Evolutionary conservation across 2,888 invertebrate species (phyloP), one percentile per base, ranked within the genome.

Genomic region (Ormia ochracea): DNA sequence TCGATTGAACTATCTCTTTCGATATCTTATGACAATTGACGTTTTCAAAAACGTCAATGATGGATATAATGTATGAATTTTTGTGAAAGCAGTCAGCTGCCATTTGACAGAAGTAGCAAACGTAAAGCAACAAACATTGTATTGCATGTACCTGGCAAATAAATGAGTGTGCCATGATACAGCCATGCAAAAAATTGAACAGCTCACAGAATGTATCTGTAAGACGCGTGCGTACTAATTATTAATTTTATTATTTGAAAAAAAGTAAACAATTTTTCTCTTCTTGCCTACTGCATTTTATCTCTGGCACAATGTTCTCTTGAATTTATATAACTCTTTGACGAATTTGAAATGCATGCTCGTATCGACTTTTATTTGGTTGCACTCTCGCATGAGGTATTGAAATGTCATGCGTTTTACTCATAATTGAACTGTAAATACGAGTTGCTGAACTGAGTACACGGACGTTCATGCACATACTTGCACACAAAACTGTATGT

Each of bases 151-250:
- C n/a, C n/a, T n/a, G n/a, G n/a, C n/a, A n/a, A n/a, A n/a, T n/a
- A n/a, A n/a, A n/a, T n/a, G n/a, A n/a, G n/a, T n/a, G n/a, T n/a
- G n/a, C n/a, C n/a, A n/a, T n/a, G n/a, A n/a, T n/a, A n/a, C 72
- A 72, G 61, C 45, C 72, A 33, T 61, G 78, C 28, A 56, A 48
- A 28, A 52, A 63, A 33, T 23, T 9, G 38, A 70, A 58, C 69
- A 43, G 52, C 52, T 52, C 43, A 54, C 3, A 10, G 63, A 33
- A 65, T 58, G 52, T 59, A 31, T 72, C 50, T 43, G 26, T 33
- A 43, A 77, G 50, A 72, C 58, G 77, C 70, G 68, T 72, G 80
- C 80, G 80, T 76, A 80, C 66, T 80, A 80, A 80, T 73, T 80
- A 65, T 17, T 48, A 45, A 65, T 26, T 31, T 45, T 1, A 58